Conservation (phyloP, 2,888 invertebrate species). For the Drosophila percnosoma region DNA sequence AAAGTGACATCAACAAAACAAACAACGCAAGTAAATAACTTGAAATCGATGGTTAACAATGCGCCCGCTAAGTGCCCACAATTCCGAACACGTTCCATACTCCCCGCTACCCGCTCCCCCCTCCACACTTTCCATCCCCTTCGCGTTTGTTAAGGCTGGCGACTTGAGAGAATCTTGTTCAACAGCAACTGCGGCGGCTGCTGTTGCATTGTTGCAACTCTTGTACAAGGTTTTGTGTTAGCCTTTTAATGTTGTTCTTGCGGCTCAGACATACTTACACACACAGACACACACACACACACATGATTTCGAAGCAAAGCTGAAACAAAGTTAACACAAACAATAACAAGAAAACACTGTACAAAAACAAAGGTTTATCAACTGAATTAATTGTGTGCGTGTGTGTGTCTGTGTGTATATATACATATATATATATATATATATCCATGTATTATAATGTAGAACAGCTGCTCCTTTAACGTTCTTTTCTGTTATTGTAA, state of each 20-base stretch:
- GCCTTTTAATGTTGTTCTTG: not conserved
- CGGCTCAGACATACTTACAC: conserved; percentile 1
- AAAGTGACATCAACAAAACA: conserved; percentile 11
- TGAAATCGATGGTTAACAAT: conserved; percentile 15
- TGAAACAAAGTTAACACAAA: conserved; percentile 11
- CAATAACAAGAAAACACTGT: conserved; percentile 15
- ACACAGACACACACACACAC: conserved; percentile 1
- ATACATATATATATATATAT: conserved; percentile 2
- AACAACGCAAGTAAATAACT: conserved; percentile 13
- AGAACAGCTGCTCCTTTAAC: conserved; percentile 43
- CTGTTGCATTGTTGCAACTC: conserved; percentile 5
- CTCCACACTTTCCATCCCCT: not conserved
- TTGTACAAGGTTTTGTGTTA: not conserved
- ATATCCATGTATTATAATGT: conserved; percentile 16
- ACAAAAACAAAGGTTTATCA: conserved; percentile 38
- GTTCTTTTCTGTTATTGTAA: conserved; percentile 13
- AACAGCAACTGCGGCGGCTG: not conserved
- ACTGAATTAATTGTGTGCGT: conserved; percentile 38
- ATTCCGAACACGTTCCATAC: not conserved
- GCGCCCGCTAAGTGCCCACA: not conserved
- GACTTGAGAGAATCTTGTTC: not conserved
- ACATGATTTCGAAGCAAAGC: conserved; percentile 10
- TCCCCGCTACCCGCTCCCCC: not conserved
- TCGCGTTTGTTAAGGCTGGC: not conserved
- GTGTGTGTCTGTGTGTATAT: not conserved